These are phyloP conservation scores for Habroteleia sp. DNA, from an alignment of 2,888 invertebrate genomes.

Conservation along the genomic window DNA sequence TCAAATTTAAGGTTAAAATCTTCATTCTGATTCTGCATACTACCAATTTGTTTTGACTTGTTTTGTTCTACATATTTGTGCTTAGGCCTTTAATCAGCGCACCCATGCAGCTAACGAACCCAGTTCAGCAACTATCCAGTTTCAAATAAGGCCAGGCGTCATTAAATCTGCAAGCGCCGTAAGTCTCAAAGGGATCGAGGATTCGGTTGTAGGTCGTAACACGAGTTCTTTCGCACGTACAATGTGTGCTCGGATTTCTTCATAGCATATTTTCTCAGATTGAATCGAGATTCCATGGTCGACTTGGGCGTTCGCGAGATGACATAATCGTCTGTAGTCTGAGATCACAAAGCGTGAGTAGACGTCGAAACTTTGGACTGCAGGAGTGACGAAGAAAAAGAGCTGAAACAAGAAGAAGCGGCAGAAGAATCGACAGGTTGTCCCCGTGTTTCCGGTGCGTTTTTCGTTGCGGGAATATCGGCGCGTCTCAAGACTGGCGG, in stretches of 20 bases:
- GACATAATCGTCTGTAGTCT: slow-evolving; percentile 39
- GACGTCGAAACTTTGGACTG: neutral
- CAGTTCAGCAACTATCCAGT: neutral
- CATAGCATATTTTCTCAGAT: slow-evolving; percentile 24
- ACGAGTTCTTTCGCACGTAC: slow-evolving; percentile 36
- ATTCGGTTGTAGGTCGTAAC: slow-evolving; percentile 21
- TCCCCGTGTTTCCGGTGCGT: slow-evolving; percentile 49
- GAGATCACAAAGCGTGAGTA: slow-evolving; percentile 20
- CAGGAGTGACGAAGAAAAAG: neutral
- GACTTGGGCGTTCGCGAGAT: slow-evolving; percentile 31
- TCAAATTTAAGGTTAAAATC: neutral
- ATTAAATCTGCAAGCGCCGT: slow-evolving; percentile 16
- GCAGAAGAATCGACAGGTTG: slow-evolving; percentile 50
- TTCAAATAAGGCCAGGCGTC: slow-evolving; percentile 10
- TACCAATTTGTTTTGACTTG: slow-evolving; percentile 7
- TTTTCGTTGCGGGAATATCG: slow-evolving; percentile 36
- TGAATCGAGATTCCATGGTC: slow-evolving; percentile 5
- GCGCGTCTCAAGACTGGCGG: slow-evolving; percentile 22
- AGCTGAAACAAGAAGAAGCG: slow-evolving; percentile 7
- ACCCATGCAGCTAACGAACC: slow-evolving; percentile 6
- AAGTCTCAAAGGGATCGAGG: slow-evolving; percentile 5
- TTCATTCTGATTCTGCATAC: neutral
- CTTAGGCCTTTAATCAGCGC: neutral
- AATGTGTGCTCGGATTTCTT: slow-evolving; percentile 32
- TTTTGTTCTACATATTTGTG: neutral